Base-by-base conservation (phyloP, 2,888 invertebrate species). In the Macrophya annulata region DNA sequence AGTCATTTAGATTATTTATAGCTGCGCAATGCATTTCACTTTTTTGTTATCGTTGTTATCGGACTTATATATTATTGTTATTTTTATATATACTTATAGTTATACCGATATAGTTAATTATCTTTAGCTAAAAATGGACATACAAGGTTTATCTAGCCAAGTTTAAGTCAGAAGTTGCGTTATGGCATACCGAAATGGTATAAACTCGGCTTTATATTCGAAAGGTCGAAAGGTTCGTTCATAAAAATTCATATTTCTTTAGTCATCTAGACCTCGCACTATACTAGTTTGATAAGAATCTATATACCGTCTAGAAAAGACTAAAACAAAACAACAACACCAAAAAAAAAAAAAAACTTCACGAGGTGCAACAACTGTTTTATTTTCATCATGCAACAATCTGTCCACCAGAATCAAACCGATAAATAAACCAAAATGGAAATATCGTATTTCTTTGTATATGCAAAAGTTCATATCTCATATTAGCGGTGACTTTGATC, bases 211-310 rank as follows among this genome's bases (percentile, higher is more conserved):
- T 62, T 25, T 21, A 21, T 12, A 37, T 25, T 37, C 68, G 17
- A 68, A 65, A 68, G 37, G 37, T 17, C 68, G 68, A 25, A 68
- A 17, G 6, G 31, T 37, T 37, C 37, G 15, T 68, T 68, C 37
- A 68, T 68, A 68, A 68, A 68, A 68, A 68, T 68, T 37, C 68
- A 68, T 68, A 68, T 68, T 17, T 37, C 17, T 37, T 68, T 15
- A 68, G 68, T 37, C 68, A 37, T 17, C 68, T 37, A 15, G 10
- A 10, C 37, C 1, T 25, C 25, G 17, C 17, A 37, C 8, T 37
- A 55, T n/a, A 37, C 68, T 21, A 10, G 62, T 9, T 59, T 21
- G 12, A 21, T 62, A 9, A 15, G 10, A 25, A 62, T 21, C 62
- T 37, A 21, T 62, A 4, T 3, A 62, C 21, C 25, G 25, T 25